Conservation (phyloP, 2,797 vertebrate species). For the Melanotaenia boesemani region DNA sequence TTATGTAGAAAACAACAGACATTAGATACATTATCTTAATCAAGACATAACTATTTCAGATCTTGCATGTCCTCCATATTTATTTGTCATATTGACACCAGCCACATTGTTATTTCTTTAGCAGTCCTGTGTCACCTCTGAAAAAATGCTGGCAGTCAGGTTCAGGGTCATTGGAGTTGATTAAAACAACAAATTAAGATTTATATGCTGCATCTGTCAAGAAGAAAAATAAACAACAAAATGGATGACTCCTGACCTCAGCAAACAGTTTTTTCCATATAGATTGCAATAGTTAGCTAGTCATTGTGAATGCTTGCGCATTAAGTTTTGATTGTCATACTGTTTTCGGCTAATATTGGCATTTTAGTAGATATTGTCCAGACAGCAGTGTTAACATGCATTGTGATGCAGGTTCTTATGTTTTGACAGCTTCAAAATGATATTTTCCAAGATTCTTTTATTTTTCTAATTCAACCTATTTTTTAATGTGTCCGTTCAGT, state of each 20-base stretch:
- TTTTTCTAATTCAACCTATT: not conserved
- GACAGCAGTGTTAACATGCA: not conserved
- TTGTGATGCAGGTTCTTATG: not conserved
- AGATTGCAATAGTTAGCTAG: not conserved
- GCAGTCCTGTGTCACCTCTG: constrained; percentile 22
- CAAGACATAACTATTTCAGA: not conserved
- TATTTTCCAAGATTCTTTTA: not conserved
- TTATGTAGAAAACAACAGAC: not conserved
- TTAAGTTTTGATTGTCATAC: constrained; percentile 19
- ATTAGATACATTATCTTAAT: not conserved
- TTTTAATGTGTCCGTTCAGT: not conserved
- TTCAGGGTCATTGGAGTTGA: constrained; percentile 70
- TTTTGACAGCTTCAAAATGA: constrained; percentile 7
- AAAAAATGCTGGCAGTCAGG: constrained; percentile 51
- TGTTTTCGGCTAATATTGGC: constrained; percentile 9
- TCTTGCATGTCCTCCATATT: not conserved
- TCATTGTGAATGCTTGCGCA: constrained; percentile 16
- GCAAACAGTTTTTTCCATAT: constrained; percentile 37
- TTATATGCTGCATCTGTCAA: constrained; percentile 64
- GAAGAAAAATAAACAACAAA: constrained; percentile 53
- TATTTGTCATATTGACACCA: not conserved
- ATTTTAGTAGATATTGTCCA: not conserved
- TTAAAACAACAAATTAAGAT: constrained; percentile 73
- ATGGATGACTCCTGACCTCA: constrained; percentile 58
- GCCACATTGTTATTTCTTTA: constrained; percentile 17